Evolutionary conservation across 2,113 vertebrate genomes (phyloP).

Genomic region (Poicephalus gulielmi): DNA sequence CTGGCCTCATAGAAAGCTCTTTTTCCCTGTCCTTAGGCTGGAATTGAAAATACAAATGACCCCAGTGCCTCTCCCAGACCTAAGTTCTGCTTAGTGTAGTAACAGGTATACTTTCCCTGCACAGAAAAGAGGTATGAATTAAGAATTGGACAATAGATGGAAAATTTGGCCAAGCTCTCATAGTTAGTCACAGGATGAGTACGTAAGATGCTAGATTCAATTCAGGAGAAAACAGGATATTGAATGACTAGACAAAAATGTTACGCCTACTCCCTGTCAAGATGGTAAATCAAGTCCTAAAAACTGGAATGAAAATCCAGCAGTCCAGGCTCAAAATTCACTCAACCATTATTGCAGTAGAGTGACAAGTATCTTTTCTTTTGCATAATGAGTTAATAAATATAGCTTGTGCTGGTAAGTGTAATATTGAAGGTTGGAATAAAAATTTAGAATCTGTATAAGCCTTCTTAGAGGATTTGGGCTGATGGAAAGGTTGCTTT

Average conservation of each 20-base stretch:
- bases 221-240: conserved; percentile 44
- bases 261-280: conserved; percentile 1
- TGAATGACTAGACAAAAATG: conserved; percentile 28
- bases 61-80: background rate
- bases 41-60: background rate
- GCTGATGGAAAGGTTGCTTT: background rate
- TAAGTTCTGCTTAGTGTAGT: background rate
- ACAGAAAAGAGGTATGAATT: background rate
- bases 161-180: background rate
- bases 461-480: background rate
- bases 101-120: background rate
- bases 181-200: conserved; percentile 25
- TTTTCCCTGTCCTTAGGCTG: background rate
- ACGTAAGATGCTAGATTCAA: background rate
- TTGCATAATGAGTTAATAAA: background rate
- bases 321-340: background rate
- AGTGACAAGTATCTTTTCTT: background rate
- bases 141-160: background rate
- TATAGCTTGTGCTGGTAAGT: background rate
- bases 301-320: conserved; percentile 4
- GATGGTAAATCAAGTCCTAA: background rate
- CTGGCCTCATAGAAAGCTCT: background rate
- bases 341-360: background rate
- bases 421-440: background rate
- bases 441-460: background rate